Evolutionary conservation across 1,140 invertebrate genomes (phyloP).

Genomic region (Drosophila equinoxialis): DNA sequence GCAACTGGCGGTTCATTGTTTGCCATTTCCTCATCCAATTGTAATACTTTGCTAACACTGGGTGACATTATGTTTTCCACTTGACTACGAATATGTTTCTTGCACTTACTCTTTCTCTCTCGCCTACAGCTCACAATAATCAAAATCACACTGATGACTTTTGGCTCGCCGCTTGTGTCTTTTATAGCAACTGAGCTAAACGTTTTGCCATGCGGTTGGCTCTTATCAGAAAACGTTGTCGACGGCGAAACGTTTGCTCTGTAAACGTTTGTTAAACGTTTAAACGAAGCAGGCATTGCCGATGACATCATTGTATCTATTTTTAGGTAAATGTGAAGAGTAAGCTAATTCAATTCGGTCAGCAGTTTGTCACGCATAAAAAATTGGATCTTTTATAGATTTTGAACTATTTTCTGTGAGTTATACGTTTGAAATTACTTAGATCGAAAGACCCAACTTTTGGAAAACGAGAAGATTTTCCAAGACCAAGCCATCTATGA

Average conservation of each 20-base stretch:
- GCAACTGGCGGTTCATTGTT: conserved; percentile 31
- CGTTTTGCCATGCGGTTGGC: conserved; percentile 13
- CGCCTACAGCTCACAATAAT: conserved; percentile 10
- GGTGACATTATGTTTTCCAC: conserved; percentile 61
- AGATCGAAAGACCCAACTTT: no score
- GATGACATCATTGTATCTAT: conserved; percentile 14
- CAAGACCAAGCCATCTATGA: no score
- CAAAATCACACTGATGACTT: conserved; percentile 40
- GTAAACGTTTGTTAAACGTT: conserved; percentile 30
- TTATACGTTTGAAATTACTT: no score
- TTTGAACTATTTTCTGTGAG: no score
- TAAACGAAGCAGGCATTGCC: conserved; percentile 8
- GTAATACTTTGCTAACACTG: conserved; percentile 25
- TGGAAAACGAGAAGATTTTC: no score
- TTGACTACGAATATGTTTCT: conserved; percentile 27
- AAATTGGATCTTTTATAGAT: neutral
- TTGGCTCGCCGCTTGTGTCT: conserved; percentile 13
- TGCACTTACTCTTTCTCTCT: conserved; percentile 9
- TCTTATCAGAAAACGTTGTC: neutral
- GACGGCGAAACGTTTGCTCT: conserved; percentile 27
- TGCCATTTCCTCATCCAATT: conserved; percentile 25
- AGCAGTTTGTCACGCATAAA: neutral
- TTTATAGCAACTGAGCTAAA: conserved; percentile 31
- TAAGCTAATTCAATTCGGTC: neutral
- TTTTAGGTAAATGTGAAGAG: neutral